Evolutionary conservation across 2,113 vertebrate genomes (phyloP).

Genomic region (Ceratotherium simum): DNA sequence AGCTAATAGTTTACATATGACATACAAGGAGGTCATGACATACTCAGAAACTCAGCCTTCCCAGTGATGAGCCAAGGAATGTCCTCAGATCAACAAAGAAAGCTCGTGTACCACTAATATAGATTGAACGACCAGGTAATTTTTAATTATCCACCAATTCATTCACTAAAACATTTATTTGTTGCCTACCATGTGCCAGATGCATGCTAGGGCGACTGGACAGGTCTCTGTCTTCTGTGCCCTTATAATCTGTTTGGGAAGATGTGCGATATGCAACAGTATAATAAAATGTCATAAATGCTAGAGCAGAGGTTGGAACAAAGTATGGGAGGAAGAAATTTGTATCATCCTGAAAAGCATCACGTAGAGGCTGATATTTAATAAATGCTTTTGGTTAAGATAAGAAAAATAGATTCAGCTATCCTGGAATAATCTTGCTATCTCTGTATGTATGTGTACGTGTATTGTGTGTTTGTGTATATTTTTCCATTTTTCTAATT

Average conservation of each 20-base stretch:
- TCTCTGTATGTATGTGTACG: neutral
- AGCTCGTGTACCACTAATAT: neutral
- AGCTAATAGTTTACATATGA: neutral
- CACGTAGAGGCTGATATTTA: neutral
- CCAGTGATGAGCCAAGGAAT: neutral
- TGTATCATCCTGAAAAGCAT: neutral
- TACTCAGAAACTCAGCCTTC: neutral
- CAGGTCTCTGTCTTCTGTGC: neutral
- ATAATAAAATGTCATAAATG: neutral
- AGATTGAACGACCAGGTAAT: neutral
- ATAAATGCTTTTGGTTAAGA: neutral
- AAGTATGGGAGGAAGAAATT: neutral
- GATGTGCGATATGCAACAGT: neutral
- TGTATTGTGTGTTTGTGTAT: neutral
- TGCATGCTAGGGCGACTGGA: no score
- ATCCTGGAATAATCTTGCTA: neutral
- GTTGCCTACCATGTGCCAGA: neutral
- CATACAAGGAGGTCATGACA: neutral
- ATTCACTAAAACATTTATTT: neutral
- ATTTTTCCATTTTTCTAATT: neutral
- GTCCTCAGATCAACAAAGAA: neutral
- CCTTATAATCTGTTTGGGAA: neutral
- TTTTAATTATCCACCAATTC: neutral
- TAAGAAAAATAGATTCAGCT: neutral
- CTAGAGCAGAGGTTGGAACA: neutral